Percentiles rank a stretch among this genome's conserved stretches.
Evolutionary conservation across 2,797 vertebrate genomes (phyloP).

Genomic region (Platalea minor): DNA sequence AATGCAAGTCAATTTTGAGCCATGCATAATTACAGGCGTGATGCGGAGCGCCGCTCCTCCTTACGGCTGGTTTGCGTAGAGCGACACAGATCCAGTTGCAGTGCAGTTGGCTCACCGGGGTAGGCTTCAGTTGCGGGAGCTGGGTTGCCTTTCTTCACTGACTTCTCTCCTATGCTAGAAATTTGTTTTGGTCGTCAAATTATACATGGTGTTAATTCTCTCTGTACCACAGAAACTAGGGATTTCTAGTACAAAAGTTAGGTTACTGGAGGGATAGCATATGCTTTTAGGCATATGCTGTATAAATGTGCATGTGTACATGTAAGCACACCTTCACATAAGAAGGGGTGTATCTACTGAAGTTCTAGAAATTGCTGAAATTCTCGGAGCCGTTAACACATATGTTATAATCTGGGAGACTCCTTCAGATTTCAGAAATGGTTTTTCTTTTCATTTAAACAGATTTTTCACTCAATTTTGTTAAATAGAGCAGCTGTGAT

Average conservation of each 20-base stretch:
- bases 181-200: neutral
- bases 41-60: neutral
- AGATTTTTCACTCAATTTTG: neutral
- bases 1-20: neutral
- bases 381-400: neutral
- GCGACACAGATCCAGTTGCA: neutral
- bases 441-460: neutral
- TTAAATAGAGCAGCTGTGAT: conserved; percentile 6
- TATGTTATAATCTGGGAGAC: neutral
- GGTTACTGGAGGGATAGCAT: neutral
- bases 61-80: neutral
- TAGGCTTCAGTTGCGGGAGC: neutral
- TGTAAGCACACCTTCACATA: neutral
- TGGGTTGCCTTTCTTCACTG: neutral
- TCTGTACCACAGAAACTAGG: accelerated
- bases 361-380: neutral
- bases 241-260: neutral
- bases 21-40: neutral
- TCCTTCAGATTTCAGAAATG: neutral
- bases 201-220: accelerated
- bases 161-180: neutral
- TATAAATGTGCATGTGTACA: neutral
- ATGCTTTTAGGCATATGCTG: neutral
- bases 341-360: neutral
- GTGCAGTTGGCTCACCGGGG: neutral